Evolutionary conservation across 2,797 vertebrate genomes (phyloP), one percentile per base, ranked within the genome.

Genomic region (Syngnathus rostellatus): DNA sequence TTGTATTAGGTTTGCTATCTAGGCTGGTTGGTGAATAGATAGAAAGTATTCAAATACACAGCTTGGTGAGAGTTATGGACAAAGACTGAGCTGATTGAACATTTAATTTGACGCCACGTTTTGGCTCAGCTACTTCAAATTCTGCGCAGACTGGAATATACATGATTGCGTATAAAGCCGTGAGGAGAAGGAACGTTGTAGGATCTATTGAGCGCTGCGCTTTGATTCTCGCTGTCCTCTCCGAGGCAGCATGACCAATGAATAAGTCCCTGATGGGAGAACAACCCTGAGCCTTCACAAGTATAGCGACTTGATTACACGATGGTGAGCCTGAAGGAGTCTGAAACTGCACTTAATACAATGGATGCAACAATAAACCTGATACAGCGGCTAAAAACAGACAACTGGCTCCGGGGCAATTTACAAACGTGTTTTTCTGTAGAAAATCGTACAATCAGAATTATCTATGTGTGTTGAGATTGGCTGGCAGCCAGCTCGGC

Each of bases 221-320:
- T 72, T 70, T 62, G 5, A 55, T 67, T 58, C 62, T 75, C 46
- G 21, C 48, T 50, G 16, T 63, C 68, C 57, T 59, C 57, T 43
- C 38, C 38, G 14, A 62, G 62, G 63, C 53, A 64, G 54, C 64
- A 43, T 45, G 66, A 76, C 53, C 76, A 69, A 77, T 81, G 74
- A 78, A 66, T 67, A 69, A 43, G 57, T 64, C 8, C 43, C 72
- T 60, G 61, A 74, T 57, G 67, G 55, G 12, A 54, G 37, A 51
- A 17, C 45, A 53, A 23, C 21, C 9, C 41, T 41, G 19, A 40
- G 58, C 58, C 39, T 43, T 23, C 39, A 61, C 17, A 43, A 39
- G 40, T 43, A 14, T 19, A 41, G 23, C 59, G 38, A 43, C 39
- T 62, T 23, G 59, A n/a, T 62, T 62, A 62, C 59, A 43, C 59